Evolutionary conservation across 2,113 vertebrate species (phyloP), one percentile per base, ranked within the genome.

Genomic region (Corythornis madagascariensis): DNA sequence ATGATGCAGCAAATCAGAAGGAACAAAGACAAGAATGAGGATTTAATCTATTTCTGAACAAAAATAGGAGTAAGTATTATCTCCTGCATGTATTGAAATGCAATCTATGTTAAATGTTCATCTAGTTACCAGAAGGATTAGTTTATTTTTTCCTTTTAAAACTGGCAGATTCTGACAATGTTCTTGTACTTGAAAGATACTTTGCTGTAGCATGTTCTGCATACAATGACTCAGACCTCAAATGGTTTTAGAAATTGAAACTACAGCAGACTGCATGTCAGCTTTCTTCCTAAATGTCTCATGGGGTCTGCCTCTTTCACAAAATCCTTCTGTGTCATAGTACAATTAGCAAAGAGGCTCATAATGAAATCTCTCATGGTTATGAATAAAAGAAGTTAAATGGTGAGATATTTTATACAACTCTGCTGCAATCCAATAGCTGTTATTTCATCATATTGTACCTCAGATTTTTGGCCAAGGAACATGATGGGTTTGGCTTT

Each of bases 21-120:
- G 48, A 88, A 75, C 31, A 90, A 81, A 86, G 64, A 33, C 43
- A 70, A 90, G 38, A 86, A 16, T 56, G 22, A 89, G 18, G n/a
- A 65, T 78, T 78, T 82, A 69, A 87, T 84, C 70, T 76, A 48
- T 90, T 83, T 91, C 69, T 81, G 90, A 88, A 53, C 38, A 43
- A 86, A 85, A 71, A 43, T 16, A 77, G 40, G 60, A 67, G 35
- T 38, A 90, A 77, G 48, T 83, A 83, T 91, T 78, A 71, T 69
- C 26, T 71, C 35, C 61, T 40, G n/a, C 29, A 43, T 31, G 9
- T 35, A 75, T 16, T 94, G 66, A 84, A 92, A 74, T 71, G 52
- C 56, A 29, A 65, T 31, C 28, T 81, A 25, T 64, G 38, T 67
- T 74, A 66, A 17, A 65, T 67, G 25, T 78, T 86, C 61, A 43